These are phyloP conservation scores for Eurystomus glaucurus DNA, from an alignment of 2,797 vertebrate genomes.

Conservation along the genomic window DNA sequence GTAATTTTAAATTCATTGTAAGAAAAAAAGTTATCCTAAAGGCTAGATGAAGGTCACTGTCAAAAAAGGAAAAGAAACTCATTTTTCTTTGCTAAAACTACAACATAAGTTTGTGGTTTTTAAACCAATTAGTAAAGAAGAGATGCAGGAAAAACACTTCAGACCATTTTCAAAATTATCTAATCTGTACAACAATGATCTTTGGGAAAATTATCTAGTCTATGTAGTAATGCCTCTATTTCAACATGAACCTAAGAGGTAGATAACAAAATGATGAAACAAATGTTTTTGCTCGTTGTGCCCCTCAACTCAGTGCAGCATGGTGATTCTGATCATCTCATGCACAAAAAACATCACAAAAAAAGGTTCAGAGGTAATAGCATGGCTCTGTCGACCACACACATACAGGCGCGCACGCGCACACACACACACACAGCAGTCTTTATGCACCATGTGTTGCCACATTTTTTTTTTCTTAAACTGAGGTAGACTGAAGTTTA, in stretches of 20 bases:
- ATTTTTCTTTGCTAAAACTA: slow-evolving; percentile 89
- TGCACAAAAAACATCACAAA: slow-evolving; percentile 89
- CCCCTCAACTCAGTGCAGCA: slow-evolving; percentile 90
- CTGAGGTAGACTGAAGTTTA: slow-evolving; percentile 93
- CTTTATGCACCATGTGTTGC: slow-evolving; percentile 85
- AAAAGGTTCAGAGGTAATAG: slow-evolving; percentile 91
- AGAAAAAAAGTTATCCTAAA: slow-evolving; percentile 84
- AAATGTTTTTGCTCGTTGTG: slow-evolving; percentile 89
- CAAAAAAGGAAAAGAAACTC: slow-evolving; percentile 81
- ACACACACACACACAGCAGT: slow-evolving; percentile 83
- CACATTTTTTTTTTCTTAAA: slow-evolving; percentile 86
- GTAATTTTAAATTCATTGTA: slow-evolving; percentile 87
- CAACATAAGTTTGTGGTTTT: slow-evolving; percentile 87
- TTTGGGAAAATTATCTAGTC: slow-evolving; percentile 86
- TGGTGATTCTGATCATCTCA: slow-evolving; percentile 86
- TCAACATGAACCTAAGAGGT: slow-evolving; percentile 96
- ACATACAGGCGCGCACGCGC: slow-evolving; percentile 76
- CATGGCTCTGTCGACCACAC: slow-evolving; percentile 87
- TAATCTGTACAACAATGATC: slow-evolving; percentile 90
- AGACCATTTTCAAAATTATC: slow-evolving; percentile 88
- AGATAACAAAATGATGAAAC: slow-evolving; percentile 93
- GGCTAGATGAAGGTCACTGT: slow-evolving; percentile 87
- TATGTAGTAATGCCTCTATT: slow-evolving; percentile 94
- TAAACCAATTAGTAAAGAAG: slow-evolving; percentile 89
- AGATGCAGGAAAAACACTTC: slow-evolving; percentile 90